Base-by-base conservation (phyloP, 1,140 invertebrate species). In the Diorhabda carinulata region DNA sequence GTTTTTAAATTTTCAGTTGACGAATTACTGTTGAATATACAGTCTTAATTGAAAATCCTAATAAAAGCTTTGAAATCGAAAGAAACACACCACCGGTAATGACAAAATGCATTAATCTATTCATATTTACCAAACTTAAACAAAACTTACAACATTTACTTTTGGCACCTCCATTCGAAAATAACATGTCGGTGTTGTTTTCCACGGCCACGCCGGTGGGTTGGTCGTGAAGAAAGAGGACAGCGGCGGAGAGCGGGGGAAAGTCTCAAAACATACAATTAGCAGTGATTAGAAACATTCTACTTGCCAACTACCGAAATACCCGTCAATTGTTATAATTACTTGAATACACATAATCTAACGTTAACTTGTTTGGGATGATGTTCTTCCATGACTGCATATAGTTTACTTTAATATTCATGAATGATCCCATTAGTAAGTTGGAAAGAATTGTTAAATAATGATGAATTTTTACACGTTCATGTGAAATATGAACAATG, bases 281-380 rank as follows among this genome's bases (percentile, higher is more conserved):
- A 78, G 77, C 76, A 74, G 76, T 74, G 76, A 78, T 78, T 78
- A 78, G 76, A 76, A 73, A 70, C 74, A 73, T 69, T 72, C 76
- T 76, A 70, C 74, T 78, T 77, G 76, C 73, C 70, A 64, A 75
- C 77, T 77, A 78, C 77, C 74, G 77, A 77, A 78, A 77, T 78
- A 78, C 77, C 66, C 76, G 70, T 74, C 70, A 74, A 74, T 68
- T 69, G 71, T 70, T 77, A 76, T 78, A 78, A 78, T 78, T 76
- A 72, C 70, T 72, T 76, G 62, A 45, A 66, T 73, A 76, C 64
- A 78, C 77, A 73, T 66, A 66, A 69, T 71, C 72, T 72, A 74
- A 71, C 73, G 68, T 72, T 72, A 69, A 72, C 68, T 57, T 73
- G 67, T 73, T 72, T 72, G 71, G 68, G 57, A 68, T 68, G 69